Conservation (phyloP, 2,888 invertebrate genomes). For the Creontiades dilutus region DNA sequence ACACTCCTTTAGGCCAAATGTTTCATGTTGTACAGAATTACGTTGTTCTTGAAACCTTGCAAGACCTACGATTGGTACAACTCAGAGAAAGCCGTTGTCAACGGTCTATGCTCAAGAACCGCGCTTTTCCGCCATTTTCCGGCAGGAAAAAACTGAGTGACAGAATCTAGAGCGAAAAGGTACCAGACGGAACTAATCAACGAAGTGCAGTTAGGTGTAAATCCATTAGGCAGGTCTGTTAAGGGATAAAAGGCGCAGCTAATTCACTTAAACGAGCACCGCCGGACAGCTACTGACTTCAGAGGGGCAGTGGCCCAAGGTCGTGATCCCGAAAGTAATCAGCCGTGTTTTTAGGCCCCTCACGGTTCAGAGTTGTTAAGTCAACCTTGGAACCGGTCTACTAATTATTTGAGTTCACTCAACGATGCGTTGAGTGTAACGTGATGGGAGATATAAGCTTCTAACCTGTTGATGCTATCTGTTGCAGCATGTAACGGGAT, state of each 20-base stretch:
- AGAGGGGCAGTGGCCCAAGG: constrained; percentile 46
- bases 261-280: constrained; percentile 60
- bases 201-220: constrained; percentile 65
- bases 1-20: no score
- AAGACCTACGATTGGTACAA: no score
- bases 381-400: constrained; percentile 27
- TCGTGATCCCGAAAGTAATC: constrained; percentile 45
- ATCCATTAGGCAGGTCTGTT: constrained; percentile 60
- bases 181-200: constrained; percentile 63
- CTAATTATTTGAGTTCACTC: background rate
- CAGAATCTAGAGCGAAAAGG: constrained; percentile 37
- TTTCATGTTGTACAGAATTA: no score
- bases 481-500: no score
- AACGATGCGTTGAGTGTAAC: constrained; percentile 11
- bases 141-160: background rate
- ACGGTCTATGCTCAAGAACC: background rate
- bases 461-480: no score
- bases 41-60: no score
- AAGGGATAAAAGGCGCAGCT: constrained; percentile 50
- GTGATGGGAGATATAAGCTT: no score
- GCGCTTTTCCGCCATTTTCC: background rate
- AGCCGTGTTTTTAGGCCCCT: constrained; percentile 32
- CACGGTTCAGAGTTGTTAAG: background rate
- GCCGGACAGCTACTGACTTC: background rate
- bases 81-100: no score